Evolutionary conservation across 2,113 vertebrate genomes (phyloP), one percentile per base, ranked within the genome.

Genomic region (Cathartes aura): DNA sequence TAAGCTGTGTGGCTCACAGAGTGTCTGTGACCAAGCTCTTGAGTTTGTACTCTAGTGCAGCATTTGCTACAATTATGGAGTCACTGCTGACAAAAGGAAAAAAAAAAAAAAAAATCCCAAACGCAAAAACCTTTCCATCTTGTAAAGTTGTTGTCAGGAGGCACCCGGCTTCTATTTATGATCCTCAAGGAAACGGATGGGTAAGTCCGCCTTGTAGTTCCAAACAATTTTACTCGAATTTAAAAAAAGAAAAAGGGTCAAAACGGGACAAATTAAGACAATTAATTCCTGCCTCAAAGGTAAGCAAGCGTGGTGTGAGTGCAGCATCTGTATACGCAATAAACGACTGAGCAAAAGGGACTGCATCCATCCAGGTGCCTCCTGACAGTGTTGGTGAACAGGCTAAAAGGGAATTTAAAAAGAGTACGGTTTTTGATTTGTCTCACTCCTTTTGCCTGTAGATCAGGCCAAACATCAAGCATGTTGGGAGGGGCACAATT

Each of bases 401-500:
- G 98, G 98, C 97, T 97, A 96, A 98, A 97, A 98, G 98, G 98
- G 98, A 98, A 98, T 98, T 98, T 87, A 58, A 97, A 96, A 98
- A 98, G 95, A 98, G 98, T 97, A 98, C 98, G 83, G 95, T 98
- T 98, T 98, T 97, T 96, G 97, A 98, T 98, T 98, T 96, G 91
- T 98, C 98, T 98, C 98, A 98, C 96, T 98, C 98, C 97, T 98
- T 97, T 98, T 98, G 98, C 98, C 98, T 99, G 98, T 96, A 98
- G 94, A 99, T 98, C 98, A 99, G 98, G 98, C 98, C 98, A 98
- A 99, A 98, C 98, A 98, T 97, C 98, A 98, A 99, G 98, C 98
- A 98, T 98, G 97, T 98, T 99, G 98, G 98, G 98, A 99, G 98
- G 98, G 98, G 98, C 98, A 98, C 98, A 99, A 98, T 98, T 98